phyloP scores from a whole-genome alignment of 2,113 vertebrate species.

The Patagioenas fasciata region DNA sequence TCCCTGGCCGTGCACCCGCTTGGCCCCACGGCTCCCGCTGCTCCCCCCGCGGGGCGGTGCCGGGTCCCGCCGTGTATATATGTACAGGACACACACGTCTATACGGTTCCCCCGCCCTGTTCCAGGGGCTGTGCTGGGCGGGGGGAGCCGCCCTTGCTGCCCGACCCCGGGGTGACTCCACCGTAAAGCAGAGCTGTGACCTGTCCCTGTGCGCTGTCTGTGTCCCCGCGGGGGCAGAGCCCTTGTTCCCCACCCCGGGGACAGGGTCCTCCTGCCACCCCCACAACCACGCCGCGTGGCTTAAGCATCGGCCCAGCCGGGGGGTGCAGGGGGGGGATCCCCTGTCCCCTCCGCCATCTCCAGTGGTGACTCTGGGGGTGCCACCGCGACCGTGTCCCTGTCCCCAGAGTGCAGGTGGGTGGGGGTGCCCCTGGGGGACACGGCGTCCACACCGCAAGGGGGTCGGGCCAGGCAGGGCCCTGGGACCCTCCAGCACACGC shows the following conservation, averaged over 20 bases:
- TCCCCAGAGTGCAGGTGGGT: not conserved
- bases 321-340: not conserved
- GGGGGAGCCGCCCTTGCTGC: not conserved
- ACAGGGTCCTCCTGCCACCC: not conserved
- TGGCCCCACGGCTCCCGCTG: not conserved
- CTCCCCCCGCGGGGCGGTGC: not conserved
- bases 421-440: not conserved
- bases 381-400: rapidly evolving
- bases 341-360: not conserved
- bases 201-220: slow-evolving; percentile 26
- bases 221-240: not conserved
- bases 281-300: rapidly evolving
- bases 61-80: not conserved
- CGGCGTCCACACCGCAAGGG: not conserved
- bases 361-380: not conserved
- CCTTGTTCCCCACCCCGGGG: rapidly evolving
- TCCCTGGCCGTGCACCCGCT: not conserved
- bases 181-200: slow-evolving; percentile 62
- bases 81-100: not conserved
- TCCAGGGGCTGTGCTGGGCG: not conserved
- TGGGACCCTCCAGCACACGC: not conserved
- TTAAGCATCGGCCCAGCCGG: rapidly evolving
- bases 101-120: not conserved
- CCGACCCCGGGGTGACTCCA: not conserved
- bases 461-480: not conserved